phyloP scores from a whole-genome alignment of 2,888 invertebrate species.

The Lumbricus terrestris region DNA sequence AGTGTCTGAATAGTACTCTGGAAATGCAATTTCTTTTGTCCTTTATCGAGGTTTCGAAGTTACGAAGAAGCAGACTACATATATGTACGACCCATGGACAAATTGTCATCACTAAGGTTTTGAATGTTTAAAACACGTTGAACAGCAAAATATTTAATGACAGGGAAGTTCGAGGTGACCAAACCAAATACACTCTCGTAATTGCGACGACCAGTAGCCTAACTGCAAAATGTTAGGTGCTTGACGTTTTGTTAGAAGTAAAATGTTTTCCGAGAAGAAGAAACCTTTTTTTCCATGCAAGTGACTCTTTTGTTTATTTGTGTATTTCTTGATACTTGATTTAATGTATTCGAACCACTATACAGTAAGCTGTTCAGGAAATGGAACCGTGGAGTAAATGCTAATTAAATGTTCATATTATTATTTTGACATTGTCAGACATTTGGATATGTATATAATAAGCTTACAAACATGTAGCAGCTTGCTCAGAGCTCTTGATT shows the following conservation, averaged over 20 bases:
- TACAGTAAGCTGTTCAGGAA: background rate
- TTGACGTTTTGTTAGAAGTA: background rate
- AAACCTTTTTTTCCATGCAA: background rate
- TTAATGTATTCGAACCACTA: background rate
- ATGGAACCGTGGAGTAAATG: background rate
- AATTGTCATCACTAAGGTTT: background rate
- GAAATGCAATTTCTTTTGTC: too few species aligned
- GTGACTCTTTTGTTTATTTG: background rate
- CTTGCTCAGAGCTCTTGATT: slow-evolving; percentile 3
- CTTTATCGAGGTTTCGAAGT: too few species aligned
- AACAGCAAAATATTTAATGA: background rate
- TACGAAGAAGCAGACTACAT: too few species aligned
- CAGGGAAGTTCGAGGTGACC: background rate
- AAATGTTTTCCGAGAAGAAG: background rate
- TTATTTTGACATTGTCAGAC: background rate
- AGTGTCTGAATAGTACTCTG: too few species aligned
- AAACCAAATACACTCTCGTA: background rate
- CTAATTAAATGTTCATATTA: background rate
- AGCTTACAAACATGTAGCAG: background rate
- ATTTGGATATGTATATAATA: background rate
- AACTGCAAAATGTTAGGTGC: background rate
- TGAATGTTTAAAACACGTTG: background rate
- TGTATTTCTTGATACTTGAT: background rate
- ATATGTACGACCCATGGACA: too few species aligned
- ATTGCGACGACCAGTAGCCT: background rate